Percentiles rank a stretch among this genome's conserved stretches.
These are phyloP conservation scores for Agraylea sexmaculata DNA, from an alignment of 1,140 invertebrate species.

Conservation along the genomic window DNA sequence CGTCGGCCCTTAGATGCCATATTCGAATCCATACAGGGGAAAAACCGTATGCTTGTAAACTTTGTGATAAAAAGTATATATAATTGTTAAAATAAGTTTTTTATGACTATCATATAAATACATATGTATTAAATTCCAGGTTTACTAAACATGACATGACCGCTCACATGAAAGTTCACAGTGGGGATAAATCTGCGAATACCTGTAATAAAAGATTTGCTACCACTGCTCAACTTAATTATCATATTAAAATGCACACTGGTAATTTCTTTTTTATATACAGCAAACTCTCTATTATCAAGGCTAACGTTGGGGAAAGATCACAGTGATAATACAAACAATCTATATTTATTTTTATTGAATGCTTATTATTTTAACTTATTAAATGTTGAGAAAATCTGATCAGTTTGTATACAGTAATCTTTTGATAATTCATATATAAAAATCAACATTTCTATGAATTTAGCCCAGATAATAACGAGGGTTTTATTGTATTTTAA, in stretches of 20 bases:
- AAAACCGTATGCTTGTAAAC: constrained; percentile 51
- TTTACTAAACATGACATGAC: constrained; percentile 30
- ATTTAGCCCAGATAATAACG: too few relatives aligned
- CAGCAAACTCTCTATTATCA: not conserved
- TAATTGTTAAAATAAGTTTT: not conserved
- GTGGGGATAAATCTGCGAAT: constrained; percentile 52
- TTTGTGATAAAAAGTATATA: constrained; percentile 43
- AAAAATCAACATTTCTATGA: not conserved
- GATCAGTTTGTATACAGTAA: too few relatives aligned
- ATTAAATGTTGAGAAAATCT: not conserved
- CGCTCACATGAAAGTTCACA: constrained; percentile 51
- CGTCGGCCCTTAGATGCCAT: constrained; percentile 50
- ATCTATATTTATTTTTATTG: not conserved
- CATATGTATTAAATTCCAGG: constrained; percentile 23
- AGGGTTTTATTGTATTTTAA: not conserved
- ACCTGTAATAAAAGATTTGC: constrained; percentile 32
- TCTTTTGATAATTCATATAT: too few relatives aligned
- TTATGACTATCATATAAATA: constrained; percentile 1
- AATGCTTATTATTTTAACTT: not conserved
- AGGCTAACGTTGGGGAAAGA: not conserved
- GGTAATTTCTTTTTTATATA: constrained; percentile 23
- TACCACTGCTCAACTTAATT: constrained; percentile 30
- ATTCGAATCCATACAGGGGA: constrained; percentile 55
- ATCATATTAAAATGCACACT: constrained; percentile 38
- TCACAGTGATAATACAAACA: not conserved